Evolutionary conservation across 2,888 invertebrate genomes (phyloP), one percentile per base, ranked within the genome.

Genomic region (Globia sparganii): DNA sequence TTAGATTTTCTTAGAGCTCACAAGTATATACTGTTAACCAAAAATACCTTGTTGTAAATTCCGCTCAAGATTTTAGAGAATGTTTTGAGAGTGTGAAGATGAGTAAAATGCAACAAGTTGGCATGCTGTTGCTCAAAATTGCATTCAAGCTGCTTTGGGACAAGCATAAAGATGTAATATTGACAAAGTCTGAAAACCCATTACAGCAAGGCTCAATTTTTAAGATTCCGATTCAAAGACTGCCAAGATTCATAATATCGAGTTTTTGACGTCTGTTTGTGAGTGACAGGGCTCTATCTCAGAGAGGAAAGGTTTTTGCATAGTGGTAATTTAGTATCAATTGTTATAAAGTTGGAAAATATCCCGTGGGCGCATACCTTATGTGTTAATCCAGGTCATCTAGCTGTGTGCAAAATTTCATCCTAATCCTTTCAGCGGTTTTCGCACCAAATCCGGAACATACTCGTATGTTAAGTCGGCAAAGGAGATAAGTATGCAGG

Each of bases 41-140:
- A 67, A 67, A 80, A 67, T 53, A 34, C n/a, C n/a, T 67, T 28
- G 28, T 69, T 79, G 59, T 56, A 66, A 56, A 66, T 73, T 31
- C 28, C 15, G 43, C 31, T 73, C n/a, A 31, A 61, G 56, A 61
- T 67, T 66, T 46, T 74, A 56, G 11, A 81, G 66, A 66, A 70
- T 70, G 46, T 61, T 58, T 31, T 15, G 43, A 78, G 9, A 67
- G 67, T 74, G 76, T 76, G 9, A 62, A 67, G 28, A 80, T 81
- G 61, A 67, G 40, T 76, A 34, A 58, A 75, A 81, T 67, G 81
- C 81, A 80, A 80, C 76, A 80, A 81, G 81, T 80, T 81, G 49
- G 31, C 11, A 31, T 62, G 46, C 43, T 78, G 58, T 59, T 58
- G 49, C 64, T 75, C 28, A 68, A 75, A 68, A 81, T 56, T 75